Base-by-base conservation (phyloP, 2,797 vertebrate species). In the Bovichtus variegatus region DNA sequence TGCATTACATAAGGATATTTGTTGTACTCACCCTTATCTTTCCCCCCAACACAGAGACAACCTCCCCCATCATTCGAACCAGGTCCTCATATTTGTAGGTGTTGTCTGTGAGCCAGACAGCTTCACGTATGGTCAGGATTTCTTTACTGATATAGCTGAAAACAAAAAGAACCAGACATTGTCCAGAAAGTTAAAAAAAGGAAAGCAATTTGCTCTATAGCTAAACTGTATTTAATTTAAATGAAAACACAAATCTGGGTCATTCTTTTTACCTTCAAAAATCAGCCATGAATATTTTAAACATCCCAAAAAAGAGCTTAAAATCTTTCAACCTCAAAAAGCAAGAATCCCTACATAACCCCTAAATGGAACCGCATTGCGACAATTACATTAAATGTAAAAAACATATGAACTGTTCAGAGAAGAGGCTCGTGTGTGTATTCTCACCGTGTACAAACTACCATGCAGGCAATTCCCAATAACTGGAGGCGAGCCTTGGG, bases 41-140 rank as follows among this genome's bases (percentile, higher is more conserved):
- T 40, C 98, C 98, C 71, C 96, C 95, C 62, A 99, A 94, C 46
- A 97, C 96, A 29, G 98, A 96, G 72, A 98, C 94, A 1, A 99
- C 96, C 85, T 99, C 98, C 0, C 98, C 98, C 98, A 99, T 99
- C 97, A 99, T 99, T 71, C 98, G 95, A 43, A 99, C 98, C 83
- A 99, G 84, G 87, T 99, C 98, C 73, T 99, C 98, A 2, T 99
- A 99, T 85, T 98, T 99, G 90, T 99, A 99, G 0, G 98, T 99
- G 93, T 99, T 99, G 94, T 99, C 98, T 0, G 98, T 99, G 67
- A 99, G 96, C 98, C 98, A 99, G 51, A 99, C 98, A 0, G 98
- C 98, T 92, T 99, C 98, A 0, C 98, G 94, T 68, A 99, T 99
- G 0, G 98, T 99, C 88, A 99, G 87, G 83, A 99, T 99, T 81